These are phyloP conservation scores for Blastobasis lacticolella DNA, from an alignment of 2,888 invertebrate genomes.

Conservation along the genomic window DNA sequence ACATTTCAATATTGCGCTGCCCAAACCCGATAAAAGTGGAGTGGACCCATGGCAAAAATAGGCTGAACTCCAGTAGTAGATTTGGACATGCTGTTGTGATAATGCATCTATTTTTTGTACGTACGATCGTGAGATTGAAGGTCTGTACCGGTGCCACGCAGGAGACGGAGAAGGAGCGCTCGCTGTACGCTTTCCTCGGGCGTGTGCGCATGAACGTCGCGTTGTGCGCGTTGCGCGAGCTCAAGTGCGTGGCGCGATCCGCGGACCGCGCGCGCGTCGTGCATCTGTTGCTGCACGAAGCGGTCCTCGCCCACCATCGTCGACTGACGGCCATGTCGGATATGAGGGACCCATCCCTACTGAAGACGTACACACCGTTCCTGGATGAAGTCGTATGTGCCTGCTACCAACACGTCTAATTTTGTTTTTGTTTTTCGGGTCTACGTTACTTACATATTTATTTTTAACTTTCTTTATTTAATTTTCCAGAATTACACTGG, in stretches of 20 bases:
- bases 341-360: constrained; percentile 20
- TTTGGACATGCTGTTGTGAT: too few species aligned
- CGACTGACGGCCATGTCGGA: constrained; percentile 18
- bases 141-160: constrained; percentile 8
- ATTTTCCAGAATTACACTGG: constrained; percentile 51
- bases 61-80: too few species aligned
- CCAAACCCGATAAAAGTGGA: neutral
- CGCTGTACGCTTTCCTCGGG: constrained; percentile 46
- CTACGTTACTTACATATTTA: too few species aligned
- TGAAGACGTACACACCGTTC: constrained; percentile 38
- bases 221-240: constrained; percentile 46
- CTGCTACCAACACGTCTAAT: too few species aligned
- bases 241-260: constrained; percentile 43
- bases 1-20: neutral
- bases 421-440: too few species aligned
- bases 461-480: neutral
- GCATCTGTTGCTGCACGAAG: constrained; percentile 38
- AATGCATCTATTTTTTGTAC: too few species aligned
- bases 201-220: constrained; percentile 50
- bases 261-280: constrained; percentile 33
- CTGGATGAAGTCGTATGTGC: constrained; percentile 29
- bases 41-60: too few species aligned
- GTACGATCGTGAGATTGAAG: too few species aligned
- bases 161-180: constrained; percentile 37
- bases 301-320: constrained; percentile 43